A percentile compares a stretch with the other conserved stretches of the same genome.
phyloP scores from a whole-genome alignment of 2,113 vertebrate genomes.

The Forbesichthys papilliferus region DNA sequence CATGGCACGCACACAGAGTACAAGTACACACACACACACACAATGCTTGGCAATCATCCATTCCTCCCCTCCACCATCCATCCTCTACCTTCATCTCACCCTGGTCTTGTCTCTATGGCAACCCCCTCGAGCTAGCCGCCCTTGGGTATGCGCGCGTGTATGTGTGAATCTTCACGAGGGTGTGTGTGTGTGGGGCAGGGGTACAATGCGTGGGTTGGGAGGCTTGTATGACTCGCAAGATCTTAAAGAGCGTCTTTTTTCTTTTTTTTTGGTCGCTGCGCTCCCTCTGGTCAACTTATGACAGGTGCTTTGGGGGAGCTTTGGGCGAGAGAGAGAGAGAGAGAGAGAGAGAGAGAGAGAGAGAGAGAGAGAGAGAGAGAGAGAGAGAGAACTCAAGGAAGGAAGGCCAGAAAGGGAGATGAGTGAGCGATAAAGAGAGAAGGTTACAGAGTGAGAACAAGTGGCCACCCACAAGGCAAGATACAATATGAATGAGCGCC shows the following conservation, averaged over 20 bases:
- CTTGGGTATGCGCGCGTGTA: conserved; percentile 53
- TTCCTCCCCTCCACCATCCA: conserved; percentile 49
- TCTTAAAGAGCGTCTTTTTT: conserved; percentile 30
- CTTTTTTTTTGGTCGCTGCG: conserved; percentile 44
- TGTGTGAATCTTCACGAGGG: conserved; percentile 11
- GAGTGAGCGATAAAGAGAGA: conserved; percentile 14
- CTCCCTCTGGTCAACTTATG: conserved; percentile 56
- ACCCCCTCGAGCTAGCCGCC: conserved; percentile 69
- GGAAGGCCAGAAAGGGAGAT: not conserved
- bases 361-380: conserved; percentile 2
- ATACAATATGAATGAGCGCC: conserved; percentile 47
- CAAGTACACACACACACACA: not conserved
- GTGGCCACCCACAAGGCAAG: conserved; percentile 8
- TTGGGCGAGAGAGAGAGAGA: conserved; percentile 30
- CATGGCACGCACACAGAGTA: not conserved
- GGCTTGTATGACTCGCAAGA: conserved; percentile 63
- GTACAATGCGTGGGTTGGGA: conserved; percentile 53
- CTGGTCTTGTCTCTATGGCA: conserved; percentile 72
- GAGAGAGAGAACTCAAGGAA: not conserved
- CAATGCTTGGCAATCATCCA: conserved; percentile 56
- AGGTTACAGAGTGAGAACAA: conserved; percentile 3
- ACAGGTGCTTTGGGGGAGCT: conserved; percentile 57
- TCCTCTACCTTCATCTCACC: conserved; percentile 54
- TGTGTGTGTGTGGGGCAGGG: conserved; percentile 1
- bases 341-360: not conserved